Base-by-base conservation (phyloP, 2,797 vertebrate species). In the Knipowitschia caucasica region DNA sequence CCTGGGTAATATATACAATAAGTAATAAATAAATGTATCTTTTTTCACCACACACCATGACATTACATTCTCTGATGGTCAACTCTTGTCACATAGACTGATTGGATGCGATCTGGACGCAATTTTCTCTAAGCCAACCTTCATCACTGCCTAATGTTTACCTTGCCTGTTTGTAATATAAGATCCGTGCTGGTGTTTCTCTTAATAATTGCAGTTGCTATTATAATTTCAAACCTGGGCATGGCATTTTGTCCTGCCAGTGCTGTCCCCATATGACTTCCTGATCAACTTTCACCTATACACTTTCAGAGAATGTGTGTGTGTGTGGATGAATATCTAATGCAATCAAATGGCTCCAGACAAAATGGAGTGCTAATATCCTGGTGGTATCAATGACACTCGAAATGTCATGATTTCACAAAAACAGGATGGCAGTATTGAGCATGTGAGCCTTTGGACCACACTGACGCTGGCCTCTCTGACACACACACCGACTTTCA, bases 291-390 rank as follows among this genome's bases (percentile, higher is more conserved):
- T 69, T 69, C 39, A 50, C 29, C 51, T 58, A 24, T 39, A 15
- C 8, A 27, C 29, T 43, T 53, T 73, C 46, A 44, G 35, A 67
- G 33, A 21, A 53, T 29, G 75, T 63, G 62, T 40, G 44, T 64
- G 47, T 34, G 42, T 56, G 29, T 51, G 39, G 59, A 57, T 71
- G 75, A 80, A 83, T 83, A 52, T 27, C 53, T 69, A 79, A 80
- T 82, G 78, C 68, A 80, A 84, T 84, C 80, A 80, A 73, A 68
- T 44, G 74, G 59, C 69, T 73, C 67, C 68, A 57, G 66, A 63
- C 70, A 53, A 59, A 74, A 68, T 10, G 75, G 56, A 62, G 50
- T 5, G 44, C 50, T 72, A 67, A 67, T 74, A 68, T 58, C 47
- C 35, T 29, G 50, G 40, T 60, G 50, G 36, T 83, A 74, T 84